Base-by-base conservation (phyloP, 2,113 vertebrate species). In the Empidonax alnorum region DNA sequence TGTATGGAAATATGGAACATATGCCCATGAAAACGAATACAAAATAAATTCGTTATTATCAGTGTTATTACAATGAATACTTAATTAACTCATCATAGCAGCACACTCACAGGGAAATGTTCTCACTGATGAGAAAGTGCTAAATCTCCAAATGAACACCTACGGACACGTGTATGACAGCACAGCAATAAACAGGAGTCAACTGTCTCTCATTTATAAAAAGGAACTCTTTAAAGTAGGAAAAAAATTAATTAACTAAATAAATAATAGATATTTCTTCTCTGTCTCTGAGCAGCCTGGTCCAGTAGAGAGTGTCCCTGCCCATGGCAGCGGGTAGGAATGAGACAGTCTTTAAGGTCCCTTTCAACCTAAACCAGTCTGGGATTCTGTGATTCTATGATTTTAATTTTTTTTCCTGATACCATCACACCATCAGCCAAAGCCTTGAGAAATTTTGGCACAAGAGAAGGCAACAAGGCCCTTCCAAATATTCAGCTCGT, bases 41-140 rank as follows among this genome's bases (percentile, higher is more conserved):
- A 39, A 62, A 85, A 5, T 56, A 53, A 55, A 50, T 81, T 93
- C 27, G 3, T 80, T 95, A 92, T 87, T 93, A 94, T 89, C 91
- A 28, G 74, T 39, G 87, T 62, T 95, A 82, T 95, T 93, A 94
- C 67, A 90, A 80, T 67, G 87, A 93, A 93, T 93, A 65, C 46
- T 83, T 94, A 95, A 94, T 93, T 62, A 95, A 73, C 76, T 92
- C 83, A 56, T 90, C 73, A 47, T 39, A 91, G 44, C 94, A 76
- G 55, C 68, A 41, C 69, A 20, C 46, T 94, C 10, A 8, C 77
- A 81, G 66, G 25, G 66, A 58, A 76, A 75, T 3, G 37, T 83
- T 92, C 84, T 87, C 41, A 18, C 87, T 94, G 91, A 82, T 90
- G 83, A 76, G 66, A 53, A 94, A 93, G 91, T 90, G 84, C 89